Evolutionary conservation across 2,797 vertebrate species (phyloP), one percentile per base, ranked within the genome.

Genomic region (Arremon brunneinucha): DNA sequence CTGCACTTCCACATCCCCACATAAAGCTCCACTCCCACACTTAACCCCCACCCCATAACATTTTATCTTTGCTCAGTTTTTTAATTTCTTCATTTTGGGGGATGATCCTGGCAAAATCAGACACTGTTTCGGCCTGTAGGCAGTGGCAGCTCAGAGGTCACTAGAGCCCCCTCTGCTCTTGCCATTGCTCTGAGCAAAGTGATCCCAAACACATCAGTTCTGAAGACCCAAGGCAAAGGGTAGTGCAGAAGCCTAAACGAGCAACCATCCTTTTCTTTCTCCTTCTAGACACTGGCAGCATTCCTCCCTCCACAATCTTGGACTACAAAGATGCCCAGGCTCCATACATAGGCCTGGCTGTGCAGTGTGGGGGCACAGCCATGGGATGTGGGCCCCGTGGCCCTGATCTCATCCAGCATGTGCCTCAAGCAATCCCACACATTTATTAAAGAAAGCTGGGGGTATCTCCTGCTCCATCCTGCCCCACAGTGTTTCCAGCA

Each of bases 331-430:
- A 32, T 64, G 35, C 20, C n/a, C 6, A 11, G 52, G 13, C 9
- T 53, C n/a, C 12, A 3, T 2, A 0, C 0, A 0, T 17, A 20
- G 59, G 41, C 55, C 86, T 69, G 71, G 34, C 63, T 35, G 14
- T 20, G 43, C 35, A 27, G 37, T 0, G 0, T 44, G 2, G 4
- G 35, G 17, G 2, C 52, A 52, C 2, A 11, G 30, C 63, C 9
- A 2, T 26, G 71, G 8, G 5, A 16, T 9, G 0, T 0, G 5
- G 21, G 53, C 26, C 30, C 69, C 1, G 6, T 20, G n/a, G 37
- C 28, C 27, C 20, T 79, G 9, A 9, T 20, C 39, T 81, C 60
- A 49, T n/a, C 52, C 44, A 74, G 44, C 18, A 6, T 0, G 5
- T 47, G 20, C 55, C 63, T 39, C 28, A 14, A 77, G 32, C 22